These are phyloP conservation scores for Drosophila subpulchrella DNA, from an alignment of 1,140 invertebrate genomes.

Conservation along the genomic window DNA sequence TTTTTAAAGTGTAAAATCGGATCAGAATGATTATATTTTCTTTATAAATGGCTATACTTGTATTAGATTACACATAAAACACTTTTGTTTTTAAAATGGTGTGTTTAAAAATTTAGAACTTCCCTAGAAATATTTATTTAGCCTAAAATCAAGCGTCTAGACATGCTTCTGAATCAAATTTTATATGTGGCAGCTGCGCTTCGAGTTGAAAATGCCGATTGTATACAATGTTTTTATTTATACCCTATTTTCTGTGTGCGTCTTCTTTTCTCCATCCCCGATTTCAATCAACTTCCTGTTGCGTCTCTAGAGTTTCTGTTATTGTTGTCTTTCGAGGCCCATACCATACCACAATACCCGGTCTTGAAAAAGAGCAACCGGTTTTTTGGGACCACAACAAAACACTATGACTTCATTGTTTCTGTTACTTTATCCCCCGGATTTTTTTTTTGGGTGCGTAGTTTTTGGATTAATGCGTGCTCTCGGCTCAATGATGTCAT, in stretches of 20 bases:
- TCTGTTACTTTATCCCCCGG: neutral
- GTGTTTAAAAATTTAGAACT: no score
- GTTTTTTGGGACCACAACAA: conserved; percentile 33
- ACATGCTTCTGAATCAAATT: neutral
- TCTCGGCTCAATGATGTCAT: conserved; percentile 24
- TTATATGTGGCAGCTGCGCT: conserved; percentile 9
- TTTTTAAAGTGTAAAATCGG: no score
- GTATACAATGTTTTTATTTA: neutral
- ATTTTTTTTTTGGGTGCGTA: conserved; percentile 21
- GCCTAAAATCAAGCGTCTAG: neutral
- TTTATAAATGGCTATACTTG: no score
- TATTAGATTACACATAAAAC: no score
- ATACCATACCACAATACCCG: neutral
- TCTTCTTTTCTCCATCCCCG: conserved; percentile 2
- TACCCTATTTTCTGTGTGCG: conserved; percentile 8
- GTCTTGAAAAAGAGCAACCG: conserved; percentile 27
- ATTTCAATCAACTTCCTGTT: conserved; percentile 25
- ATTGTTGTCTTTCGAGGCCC: neutral
- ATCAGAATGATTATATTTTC: no score
- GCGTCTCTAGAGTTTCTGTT: conserved; percentile 14
- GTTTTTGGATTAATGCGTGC: conserved; percentile 15
- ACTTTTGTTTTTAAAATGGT: no score
- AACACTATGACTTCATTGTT: conserved; percentile 37
- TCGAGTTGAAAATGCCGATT: neutral
- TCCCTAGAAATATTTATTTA: neutral